Base-by-base conservation (phyloP, 2,888 invertebrate species). In the Papilio demoleus region DNA sequence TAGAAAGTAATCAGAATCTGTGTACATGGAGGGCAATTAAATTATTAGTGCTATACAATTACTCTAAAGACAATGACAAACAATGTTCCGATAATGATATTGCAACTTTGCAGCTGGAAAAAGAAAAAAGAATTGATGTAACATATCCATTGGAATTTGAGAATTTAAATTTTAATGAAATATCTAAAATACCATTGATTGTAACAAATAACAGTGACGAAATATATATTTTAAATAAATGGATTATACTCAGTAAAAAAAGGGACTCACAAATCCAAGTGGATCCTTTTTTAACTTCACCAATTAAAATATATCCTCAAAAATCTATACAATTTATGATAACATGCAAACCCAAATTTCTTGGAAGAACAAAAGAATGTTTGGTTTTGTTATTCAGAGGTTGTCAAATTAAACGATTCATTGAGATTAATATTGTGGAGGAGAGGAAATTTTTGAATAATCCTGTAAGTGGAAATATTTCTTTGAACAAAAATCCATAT, bases 1-100 rank as follows among this genome's bases (percentile, higher is more conserved):
- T 97, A 75, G 97, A 97, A 86, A 96, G 96, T 81, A 94, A 94
- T 74, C 95, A 95, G 88, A 93, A 91, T 17, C 75, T 78, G 12
- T 93, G 86, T 68, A 83, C 84, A 59, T 94, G 95, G 95, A 90
- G 96, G 74, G 95, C 95, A 0, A 78, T 95, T 64, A 88, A 86
- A 80, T 72, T 91, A 70, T 71, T 83, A 61, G 71, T 79, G 53
- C 74, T 76, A 22, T 77, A 90, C 87, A 62, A 79, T 93, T 17
- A 78, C 47, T 1, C 53, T 85, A 62, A 88, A 88, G 58, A 71
- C 34, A 62, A 65, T 38, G 65, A 70, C 8, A 62, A 65, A 17
- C 42, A 65, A 22, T 34, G 65, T 66, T 45, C 42, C 22, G 72
- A 75, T 8, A 74, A 79, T 45, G 79, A 83, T 67, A 84, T 87